A percentile compares a stretch with the other conserved stretches of the same genome.
Evolutionary conservation across 2,797 vertebrate species (phyloP).

Genomic region (Hafferia zeledoni): DNA sequence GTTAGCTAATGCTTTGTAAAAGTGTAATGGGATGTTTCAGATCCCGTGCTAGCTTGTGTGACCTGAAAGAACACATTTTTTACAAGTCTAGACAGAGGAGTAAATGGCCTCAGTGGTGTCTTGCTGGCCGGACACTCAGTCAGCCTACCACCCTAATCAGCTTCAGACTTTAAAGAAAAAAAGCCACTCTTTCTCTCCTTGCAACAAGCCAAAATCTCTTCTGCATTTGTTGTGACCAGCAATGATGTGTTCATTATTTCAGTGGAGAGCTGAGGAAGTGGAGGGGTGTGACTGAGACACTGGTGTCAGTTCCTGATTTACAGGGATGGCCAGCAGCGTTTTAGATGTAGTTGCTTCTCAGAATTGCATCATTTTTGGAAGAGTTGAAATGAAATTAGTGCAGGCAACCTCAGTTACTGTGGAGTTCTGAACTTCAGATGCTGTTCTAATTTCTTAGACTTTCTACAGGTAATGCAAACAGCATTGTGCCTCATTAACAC

Average conservation of each 20-base stretch:
- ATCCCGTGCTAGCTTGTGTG: accelerated
- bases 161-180: neutral
- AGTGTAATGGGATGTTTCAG: neutral
- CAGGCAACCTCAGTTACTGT: neutral
- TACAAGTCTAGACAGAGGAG: neutral
- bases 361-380: neutral
- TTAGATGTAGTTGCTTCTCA: neutral
- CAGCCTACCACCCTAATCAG: neutral
- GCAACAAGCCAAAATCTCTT: neutral
- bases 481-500: neutral
- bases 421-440: neutral
- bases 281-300: neutral
- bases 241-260: neutral
- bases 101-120: neutral
- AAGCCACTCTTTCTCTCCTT: neutral
- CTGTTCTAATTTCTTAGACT: neutral
- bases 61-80: neutral
- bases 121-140: neutral
- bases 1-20: neutral
- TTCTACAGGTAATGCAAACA: neutral
- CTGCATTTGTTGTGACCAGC: neutral
- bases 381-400: neutral
- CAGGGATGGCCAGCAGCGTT: neutral
- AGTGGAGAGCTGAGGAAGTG: neutral
- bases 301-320: neutral